Conservation (phyloP, 2,797 vertebrate genomes). For the Crax fasciolata region DNA sequence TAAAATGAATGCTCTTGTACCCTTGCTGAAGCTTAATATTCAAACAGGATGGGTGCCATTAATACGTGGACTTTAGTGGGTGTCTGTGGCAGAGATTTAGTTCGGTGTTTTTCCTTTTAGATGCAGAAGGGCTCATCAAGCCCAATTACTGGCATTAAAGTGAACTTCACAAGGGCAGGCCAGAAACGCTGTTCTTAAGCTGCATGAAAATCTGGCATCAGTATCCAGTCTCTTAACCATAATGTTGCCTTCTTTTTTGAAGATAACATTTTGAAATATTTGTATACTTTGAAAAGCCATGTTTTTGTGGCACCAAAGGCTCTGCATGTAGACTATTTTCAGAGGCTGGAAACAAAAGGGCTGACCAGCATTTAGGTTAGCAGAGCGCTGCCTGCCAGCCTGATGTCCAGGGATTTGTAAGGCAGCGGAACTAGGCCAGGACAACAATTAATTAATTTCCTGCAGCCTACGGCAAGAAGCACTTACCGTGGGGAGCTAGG, state of each 20-base stretch:
- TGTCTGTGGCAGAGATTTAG: neutral
- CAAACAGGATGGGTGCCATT: neutral
- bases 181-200: neutral
- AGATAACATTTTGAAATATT: neutral
- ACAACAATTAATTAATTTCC: neutral
- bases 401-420: neutral
- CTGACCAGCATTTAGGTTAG: neutral
- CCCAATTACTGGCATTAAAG: neutral
- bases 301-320: neutral
- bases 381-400: neutral
- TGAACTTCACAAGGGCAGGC: neutral
- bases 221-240: neutral
- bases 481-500: rapidly evolving
- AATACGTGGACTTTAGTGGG: neutral
- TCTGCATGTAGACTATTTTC: neutral
- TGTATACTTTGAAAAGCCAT: neutral
- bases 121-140: neutral
- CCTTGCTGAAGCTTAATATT: neutral
- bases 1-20: neutral
- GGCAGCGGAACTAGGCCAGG: neutral
- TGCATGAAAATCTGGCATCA: neutral
- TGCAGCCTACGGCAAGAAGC: neutral
- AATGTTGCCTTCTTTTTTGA: neutral
- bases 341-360: neutral
- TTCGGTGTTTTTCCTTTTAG: neutral